Base-by-base conservation (phyloP, 2,888 invertebrate species). In the Serripes groenlandicus region DNA sequence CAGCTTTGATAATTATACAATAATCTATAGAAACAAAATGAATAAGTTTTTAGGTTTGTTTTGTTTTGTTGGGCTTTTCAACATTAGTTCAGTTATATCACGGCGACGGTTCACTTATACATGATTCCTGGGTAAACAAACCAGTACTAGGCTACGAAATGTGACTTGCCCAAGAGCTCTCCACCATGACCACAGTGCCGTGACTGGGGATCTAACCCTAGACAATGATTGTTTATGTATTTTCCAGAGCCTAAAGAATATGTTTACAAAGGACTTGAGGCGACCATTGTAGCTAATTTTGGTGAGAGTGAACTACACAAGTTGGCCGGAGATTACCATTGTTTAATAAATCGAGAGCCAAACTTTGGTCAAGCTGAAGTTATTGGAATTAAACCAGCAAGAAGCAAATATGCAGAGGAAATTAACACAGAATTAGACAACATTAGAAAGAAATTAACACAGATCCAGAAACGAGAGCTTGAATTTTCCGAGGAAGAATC, bases 211-310 rank as follows among this genome's bases (percentile, higher is more conserved):
- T 11, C 18, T 42, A 9, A 42, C 18, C 18, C 9, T 11, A 42
- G 18, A 9, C 18, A 42, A 18, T 42, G 18, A 42, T 11, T 11
- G 18, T 54, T 54, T 11, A 54, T 54, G 5, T 54, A 7, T 54
- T 30, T 21, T 64, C 37, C 64, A 64, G 64, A 34, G n/a, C 5
- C 3, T 0, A 35, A 37, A 42, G 26, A 42, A 34, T 54, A 56
- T 9, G 49, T 28, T 15, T 68, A 64, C 30, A 15, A 60, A 1
- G 73, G 73, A n/a, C 26, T 60, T 11, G 71, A 83, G 58, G 80
- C 80, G 18, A 64, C 26, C 21, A 80, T 75, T n/a, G 70, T 83
- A 32, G 3, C 9, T 18, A 54, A 71, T 34, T 77, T 80, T 56
- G 80, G 70, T 64, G 23, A 74, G 15, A 23, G 68, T n/a, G 49